Evolutionary conservation across 2,888 invertebrate genomes (phyloP).

Genomic region (Sarcophaga variegata): DNA sequence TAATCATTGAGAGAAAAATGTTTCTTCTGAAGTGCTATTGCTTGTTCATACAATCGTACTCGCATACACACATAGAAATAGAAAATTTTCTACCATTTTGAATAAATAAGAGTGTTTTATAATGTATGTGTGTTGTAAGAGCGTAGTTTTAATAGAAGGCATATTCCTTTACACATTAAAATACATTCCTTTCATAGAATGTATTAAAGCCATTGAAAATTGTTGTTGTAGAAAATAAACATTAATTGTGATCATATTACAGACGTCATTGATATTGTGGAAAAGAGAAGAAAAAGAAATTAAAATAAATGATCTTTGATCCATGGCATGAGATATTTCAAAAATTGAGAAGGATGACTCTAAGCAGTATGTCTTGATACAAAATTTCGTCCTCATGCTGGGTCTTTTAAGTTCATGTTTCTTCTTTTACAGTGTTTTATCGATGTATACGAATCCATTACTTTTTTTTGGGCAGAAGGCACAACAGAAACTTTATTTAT

Average conservation of each 20-base stretch:
- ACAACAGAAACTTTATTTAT: too few relatives aligned
- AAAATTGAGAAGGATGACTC: too few relatives aligned
- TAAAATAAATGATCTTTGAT: neutral
- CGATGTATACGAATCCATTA: too few relatives aligned
- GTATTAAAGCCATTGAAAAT: constrained; percentile 33
- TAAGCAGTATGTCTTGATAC: too few relatives aligned
- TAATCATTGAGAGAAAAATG: neutral
- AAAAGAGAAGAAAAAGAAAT: neutral
- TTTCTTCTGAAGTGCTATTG: neutral
- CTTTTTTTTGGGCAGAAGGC: too few relatives aligned
- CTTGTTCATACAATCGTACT: neutral
- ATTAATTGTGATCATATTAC: constrained; percentile 51
- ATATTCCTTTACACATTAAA: neutral
- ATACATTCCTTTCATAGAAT: neutral
- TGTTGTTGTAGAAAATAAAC: constrained; percentile 47
- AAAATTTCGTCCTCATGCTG: too few relatives aligned
- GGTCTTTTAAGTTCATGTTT: too few relatives aligned
- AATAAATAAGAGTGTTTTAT: constrained; percentile 38
- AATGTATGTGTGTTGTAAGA: neutral
- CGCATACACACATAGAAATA: neutral
- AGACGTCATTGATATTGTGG: neutral
- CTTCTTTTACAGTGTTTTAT: too few relatives aligned
- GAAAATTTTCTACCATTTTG: constrained; percentile 47
- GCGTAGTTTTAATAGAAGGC: neutral
- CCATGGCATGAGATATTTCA: too few relatives aligned